phyloP scores from a whole-genome alignment of 1,140 invertebrate species.

The Myzus persicae region DNA sequence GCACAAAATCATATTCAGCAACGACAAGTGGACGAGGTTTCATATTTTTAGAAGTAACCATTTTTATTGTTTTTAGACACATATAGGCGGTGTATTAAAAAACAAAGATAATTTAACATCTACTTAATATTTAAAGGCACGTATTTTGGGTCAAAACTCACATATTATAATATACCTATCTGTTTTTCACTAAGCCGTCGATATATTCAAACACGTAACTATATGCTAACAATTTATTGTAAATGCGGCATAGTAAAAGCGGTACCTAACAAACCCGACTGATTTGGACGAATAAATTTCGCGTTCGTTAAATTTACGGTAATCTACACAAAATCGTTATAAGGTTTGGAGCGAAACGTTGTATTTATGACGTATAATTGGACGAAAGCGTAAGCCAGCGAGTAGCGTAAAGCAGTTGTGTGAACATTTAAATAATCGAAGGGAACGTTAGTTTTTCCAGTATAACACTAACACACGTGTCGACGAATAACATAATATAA shows the following conservation, averaged over 20 bases:
- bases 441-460: conserved; percentile 1
- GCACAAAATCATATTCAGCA: background rate
- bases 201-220: background rate
- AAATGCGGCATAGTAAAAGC: background rate
- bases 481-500: background rate
- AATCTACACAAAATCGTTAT: background rate
- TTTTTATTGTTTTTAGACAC: background rate
- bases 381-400: background rate
- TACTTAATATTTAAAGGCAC: background rate
- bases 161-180: background rate
- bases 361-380: background rate
- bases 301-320: background rate
- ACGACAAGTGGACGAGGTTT: background rate
- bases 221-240: background rate
- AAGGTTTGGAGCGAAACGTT: background rate
- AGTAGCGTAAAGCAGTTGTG: background rate
- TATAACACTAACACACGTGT: conserved; percentile 39
- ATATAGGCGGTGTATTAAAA: background rate
- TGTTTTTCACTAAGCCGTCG: background rate
- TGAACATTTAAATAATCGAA: background rate
- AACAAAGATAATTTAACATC: background rate
- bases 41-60: background rate
- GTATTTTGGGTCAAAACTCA: background rate
- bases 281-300: background rate
- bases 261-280: background rate